Base-by-base conservation (phyloP, 2,797 vertebrate genomes). In the Sebastes iracundus region DNA sequence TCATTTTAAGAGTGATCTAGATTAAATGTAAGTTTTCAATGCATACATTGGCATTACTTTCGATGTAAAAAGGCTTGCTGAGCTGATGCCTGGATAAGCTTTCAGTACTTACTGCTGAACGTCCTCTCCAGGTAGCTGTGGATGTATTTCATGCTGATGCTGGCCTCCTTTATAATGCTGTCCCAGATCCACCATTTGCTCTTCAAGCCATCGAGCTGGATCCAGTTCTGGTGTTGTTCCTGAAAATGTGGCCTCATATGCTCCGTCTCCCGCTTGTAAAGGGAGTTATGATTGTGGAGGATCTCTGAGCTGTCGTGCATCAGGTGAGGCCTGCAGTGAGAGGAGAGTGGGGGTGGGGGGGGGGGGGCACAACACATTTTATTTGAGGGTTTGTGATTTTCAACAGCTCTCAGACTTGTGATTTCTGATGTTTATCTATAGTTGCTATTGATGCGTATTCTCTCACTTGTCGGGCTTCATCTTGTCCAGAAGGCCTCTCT, bases 161-260 rank as follows among this genome's bases (percentile, higher is more conserved):
- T 94, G 86, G 96, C 83, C 62, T 97, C 95, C 61, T 95, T 94
- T 60, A 95, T 62, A 72, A 97, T 83, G 66, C 86, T 93, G 79
- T 94, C 94, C 96, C 96, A 97, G 6, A 98, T 89, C 96, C 95
- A 97, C 98, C 98, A 99, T 90, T 97, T 97, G 95, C 96, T 99
- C 78, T 93, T 96, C 61, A 77, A 79, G n/a, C 93, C 97, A 81
- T 98, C 92, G 53, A 98, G 89, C 32, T 89, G 85, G 77, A 95
- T 94, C 97, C 97, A 99, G 93, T 99, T 99, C 89, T 97, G 96
- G 90, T 96, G 96, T 55, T 98, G 95, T 42, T 91, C 80, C 73
- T 94, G 92, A 71, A 97, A 98, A 81, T 96, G 95, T 61, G 91
- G 84, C 84, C 94, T 96, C 65, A 98, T 88, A 16, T 78, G 90